phyloP scores from a whole-genome alignment of 2,888 invertebrate species.

The Lepidocyrtinus sp. region DNA sequence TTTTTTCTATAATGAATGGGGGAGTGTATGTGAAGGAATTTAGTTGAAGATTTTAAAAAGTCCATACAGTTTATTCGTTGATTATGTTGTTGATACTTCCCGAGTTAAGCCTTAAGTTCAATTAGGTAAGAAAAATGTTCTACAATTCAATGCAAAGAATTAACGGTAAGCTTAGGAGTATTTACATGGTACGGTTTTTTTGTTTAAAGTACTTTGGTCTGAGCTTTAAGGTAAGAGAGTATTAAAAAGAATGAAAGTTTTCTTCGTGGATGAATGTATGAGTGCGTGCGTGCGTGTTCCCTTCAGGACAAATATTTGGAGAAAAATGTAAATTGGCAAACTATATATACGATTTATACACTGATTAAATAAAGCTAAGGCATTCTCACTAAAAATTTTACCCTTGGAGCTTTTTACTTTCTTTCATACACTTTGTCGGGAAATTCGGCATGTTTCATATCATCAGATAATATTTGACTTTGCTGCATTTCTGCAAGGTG shows the following conservation, averaged over 20 bases:
- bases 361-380: conserved; percentile 12
- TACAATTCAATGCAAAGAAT: conserved; percentile 9
- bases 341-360: conserved; percentile 27
- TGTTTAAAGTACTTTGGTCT: conserved; percentile 43
- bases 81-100: conserved; percentile 28
- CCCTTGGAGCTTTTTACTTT: conserved; percentile 4
- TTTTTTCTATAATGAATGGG: neutral
- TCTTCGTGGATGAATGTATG: conserved; percentile 20
- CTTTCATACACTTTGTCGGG: neutral
- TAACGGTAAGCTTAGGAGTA: neutral
- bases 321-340: conserved; percentile 40
- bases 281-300: conserved; percentile 37
- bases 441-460: neutral
- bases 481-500: neutral
- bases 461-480: neutral
- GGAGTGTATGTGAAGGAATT: conserved; percentile 19
- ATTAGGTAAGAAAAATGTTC: neutral
- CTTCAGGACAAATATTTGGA: conserved; percentile 36
- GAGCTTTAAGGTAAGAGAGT: conserved; percentile 44
- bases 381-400: conserved; percentile 36
- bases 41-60: conserved; percentile 2
- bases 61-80: too few relatives aligned
- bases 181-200: conserved; percentile 21
- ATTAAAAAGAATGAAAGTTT: conserved; percentile 18
- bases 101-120: conserved; percentile 7